Conservation (phyloP, 2,797 vertebrate species). For the Helostoma temminkii region DNA sequence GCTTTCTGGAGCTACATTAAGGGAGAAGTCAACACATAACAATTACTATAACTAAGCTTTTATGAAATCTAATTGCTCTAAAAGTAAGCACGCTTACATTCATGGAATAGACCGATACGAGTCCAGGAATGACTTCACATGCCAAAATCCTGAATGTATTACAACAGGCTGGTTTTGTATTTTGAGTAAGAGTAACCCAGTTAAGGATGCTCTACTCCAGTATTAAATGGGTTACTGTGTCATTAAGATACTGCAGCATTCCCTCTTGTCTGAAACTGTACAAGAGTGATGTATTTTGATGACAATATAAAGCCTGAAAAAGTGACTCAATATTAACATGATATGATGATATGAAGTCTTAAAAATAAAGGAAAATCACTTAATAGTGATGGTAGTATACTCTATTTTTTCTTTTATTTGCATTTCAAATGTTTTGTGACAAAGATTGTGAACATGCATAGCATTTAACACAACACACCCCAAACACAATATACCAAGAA, state of each 20-base stretch:
- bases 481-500: background rate
- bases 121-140: too few species aligned
- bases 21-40: constrained; percentile 14
- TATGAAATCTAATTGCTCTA: background rate
- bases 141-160: background rate
- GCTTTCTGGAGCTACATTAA: constrained; percentile 87
- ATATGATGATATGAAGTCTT: too few species aligned
- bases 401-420: too few species aligned
- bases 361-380: too few species aligned
- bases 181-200: background rate
- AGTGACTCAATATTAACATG: background rate
- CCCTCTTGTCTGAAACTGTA: background rate
- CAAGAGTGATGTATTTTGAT: background rate
- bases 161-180: background rate
- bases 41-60: background rate
- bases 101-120: background rate
- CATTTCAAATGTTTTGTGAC: background rate
- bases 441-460: too few species aligned
- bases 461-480: background rate
- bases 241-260: background rate
- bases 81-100: background rate
- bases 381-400: too few species aligned
- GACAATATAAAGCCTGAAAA: background rate
- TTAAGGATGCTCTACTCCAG: background rate
- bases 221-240: constrained; percentile 12